Percentiles rank a stretch among this genome's conserved stretches.
Conservation (phyloP, 2,113 vertebrate genomes). For the Bettongia penicillata region DNA sequence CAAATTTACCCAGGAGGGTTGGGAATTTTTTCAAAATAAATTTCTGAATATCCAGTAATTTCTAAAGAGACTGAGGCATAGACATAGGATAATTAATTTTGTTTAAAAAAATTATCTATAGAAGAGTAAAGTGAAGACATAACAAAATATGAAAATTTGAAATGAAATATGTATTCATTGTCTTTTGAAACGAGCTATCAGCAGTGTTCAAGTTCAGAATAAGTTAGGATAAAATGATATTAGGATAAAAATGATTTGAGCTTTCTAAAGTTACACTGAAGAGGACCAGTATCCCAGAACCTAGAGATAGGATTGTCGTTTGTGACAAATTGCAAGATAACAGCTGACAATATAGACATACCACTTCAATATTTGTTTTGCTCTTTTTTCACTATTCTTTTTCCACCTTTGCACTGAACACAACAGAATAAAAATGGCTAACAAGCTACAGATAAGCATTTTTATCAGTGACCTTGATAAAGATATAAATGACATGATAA, state of each 20-base stretch:
- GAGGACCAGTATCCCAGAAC: background rate
- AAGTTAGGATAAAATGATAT: background rate
- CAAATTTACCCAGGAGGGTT: too few species aligned
- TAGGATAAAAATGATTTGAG: background rate
- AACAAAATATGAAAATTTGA: too few species aligned
- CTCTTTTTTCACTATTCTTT: background rate
- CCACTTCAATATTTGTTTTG: fast-evolving
- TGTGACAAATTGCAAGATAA: background rate
- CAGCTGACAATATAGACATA: background rate
- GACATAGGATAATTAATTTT: too few species aligned
- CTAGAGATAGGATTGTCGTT: background rate
- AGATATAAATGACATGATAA: background rate
- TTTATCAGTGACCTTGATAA: too few species aligned
- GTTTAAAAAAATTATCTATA: too few species aligned
- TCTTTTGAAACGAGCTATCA: too few species aligned
- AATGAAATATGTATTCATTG: too few species aligned
- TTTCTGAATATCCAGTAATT: too few species aligned
- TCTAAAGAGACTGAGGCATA: too few species aligned
- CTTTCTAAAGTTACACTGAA: background rate
- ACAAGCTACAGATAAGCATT: background rate
- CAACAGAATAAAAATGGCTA: background rate
- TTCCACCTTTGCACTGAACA: background rate
- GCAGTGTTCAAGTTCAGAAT: too few species aligned
- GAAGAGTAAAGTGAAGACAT: too few species aligned
- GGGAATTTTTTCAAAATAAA: too few species aligned